phyloP scores from a whole-genome alignment of 2,888 invertebrate species.

The Eumacrocentrus americanus region DNA sequence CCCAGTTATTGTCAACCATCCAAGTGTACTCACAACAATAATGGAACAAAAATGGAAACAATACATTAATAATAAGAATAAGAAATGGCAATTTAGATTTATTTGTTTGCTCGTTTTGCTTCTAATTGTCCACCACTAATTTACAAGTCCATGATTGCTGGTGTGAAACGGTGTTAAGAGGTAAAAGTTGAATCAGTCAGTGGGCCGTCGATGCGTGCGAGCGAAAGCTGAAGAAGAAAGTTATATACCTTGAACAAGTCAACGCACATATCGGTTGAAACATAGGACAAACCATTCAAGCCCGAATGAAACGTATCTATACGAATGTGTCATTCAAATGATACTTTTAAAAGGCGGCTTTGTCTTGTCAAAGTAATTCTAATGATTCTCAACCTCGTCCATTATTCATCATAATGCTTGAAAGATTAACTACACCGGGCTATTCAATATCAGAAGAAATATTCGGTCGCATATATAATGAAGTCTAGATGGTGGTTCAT shows the following conservation, averaged over 20 bases:
- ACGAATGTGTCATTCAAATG: slow-evolving; percentile 1
- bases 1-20: too few species aligned
- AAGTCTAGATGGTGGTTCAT: background rate
- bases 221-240: slow-evolving; percentile 58
- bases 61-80: background rate
- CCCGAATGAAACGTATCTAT: slow-evolving; percentile 1
- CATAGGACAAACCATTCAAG: too few species aligned
- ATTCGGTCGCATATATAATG: background rate
- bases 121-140: background rate
- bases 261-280: slow-evolving; percentile 8
- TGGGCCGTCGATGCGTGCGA: slow-evolving; percentile 51
- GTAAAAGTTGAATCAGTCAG: slow-evolving; percentile 60
- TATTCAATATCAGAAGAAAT: background rate
- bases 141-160: slow-evolving; percentile 6
- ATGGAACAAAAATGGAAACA: background rate
- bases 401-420: background rate
- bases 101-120: background rate
- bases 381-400: background rate
- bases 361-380: slow-evolving; percentile 3
- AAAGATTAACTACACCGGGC: background rate
- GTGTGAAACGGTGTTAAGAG: slow-evolving; percentile 59
- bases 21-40: too few species aligned
- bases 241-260: slow-evolving; percentile 41
- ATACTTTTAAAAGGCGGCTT: background rate
- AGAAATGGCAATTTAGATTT: background rate